A percentile compares a stretch with the other conserved stretches of the same genome.
These are phyloP conservation scores for Zaprionus camerounensis DNA, from an alignment of 1,140 invertebrate species.

Conservation along the genomic window DNA sequence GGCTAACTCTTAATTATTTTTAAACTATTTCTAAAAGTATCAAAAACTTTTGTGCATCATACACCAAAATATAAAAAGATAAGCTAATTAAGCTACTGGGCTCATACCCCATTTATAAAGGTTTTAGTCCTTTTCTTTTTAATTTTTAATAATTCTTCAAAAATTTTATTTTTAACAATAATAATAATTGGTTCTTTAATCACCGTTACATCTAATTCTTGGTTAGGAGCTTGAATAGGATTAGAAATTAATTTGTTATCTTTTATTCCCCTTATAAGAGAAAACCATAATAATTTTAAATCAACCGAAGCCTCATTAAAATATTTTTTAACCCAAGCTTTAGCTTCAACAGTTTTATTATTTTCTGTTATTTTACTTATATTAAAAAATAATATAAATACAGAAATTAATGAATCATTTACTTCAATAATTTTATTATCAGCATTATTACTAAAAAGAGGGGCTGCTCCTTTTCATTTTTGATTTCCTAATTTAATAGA, in stretches of 20 bases:
- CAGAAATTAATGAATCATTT: conserved; percentile 47
- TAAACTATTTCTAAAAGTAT: conserved; percentile 85
- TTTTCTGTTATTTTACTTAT: conserved; percentile 83
- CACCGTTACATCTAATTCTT: conserved; percentile 85
- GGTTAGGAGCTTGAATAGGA: conserved; percentile 85
- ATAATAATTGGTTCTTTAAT: conserved; percentile 85
- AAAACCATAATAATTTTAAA: conserved; percentile 84
- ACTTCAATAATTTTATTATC: conserved; percentile 61
- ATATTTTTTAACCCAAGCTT: conserved; percentile 85
- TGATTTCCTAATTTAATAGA: conserved; percentile 85
- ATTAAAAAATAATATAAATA: conserved; percentile 76
- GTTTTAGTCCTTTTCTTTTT: conserved; percentile 84
- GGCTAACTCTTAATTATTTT: conserved; percentile 22
- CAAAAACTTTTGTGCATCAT: conserved; percentile 86
- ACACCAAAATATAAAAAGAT: conserved; percentile 86
- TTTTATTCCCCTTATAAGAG: conserved; percentile 85
- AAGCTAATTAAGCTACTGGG: conserved; percentile 85
- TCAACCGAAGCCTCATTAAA: conserved; percentile 84
- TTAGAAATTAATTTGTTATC: conserved; percentile 86
- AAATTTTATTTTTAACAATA: conserved; percentile 85
- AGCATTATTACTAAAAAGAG: conserved; percentile 84
- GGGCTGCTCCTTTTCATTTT: conserved; percentile 85
- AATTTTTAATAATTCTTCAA: conserved; percentile 83
- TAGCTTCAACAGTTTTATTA: conserved; percentile 85
- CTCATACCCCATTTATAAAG: conserved; percentile 85